Evolutionary conservation across 2,113 vertebrate genomes (phyloP).

Genomic region (Planiliza haematocheilus): DNA sequence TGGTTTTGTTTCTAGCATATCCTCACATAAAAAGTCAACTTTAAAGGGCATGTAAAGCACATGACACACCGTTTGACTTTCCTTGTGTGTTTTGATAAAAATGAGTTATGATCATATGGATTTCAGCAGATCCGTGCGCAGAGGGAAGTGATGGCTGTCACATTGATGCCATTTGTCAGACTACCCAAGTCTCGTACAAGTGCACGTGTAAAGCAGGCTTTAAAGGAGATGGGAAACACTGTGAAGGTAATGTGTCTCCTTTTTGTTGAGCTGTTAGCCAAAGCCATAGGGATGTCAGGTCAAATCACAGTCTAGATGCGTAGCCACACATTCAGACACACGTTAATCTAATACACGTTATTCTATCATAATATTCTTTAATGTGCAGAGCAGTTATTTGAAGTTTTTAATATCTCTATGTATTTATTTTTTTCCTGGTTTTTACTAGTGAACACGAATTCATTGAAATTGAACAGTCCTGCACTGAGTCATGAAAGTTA

Average conservation of each 20-base stretch:
- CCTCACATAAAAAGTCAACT: background rate
- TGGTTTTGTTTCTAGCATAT: too few relatives aligned
- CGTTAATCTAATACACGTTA: too few relatives aligned
- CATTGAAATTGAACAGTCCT: too few relatives aligned
- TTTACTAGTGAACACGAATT: too few relatives aligned
- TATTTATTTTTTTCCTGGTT: background rate
- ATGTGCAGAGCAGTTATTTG: too few relatives aligned
- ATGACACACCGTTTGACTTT: background rate
- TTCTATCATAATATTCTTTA: too few relatives aligned
- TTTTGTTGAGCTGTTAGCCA: background rate
- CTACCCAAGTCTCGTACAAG: conserved; percentile 91
- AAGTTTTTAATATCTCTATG: background rate
- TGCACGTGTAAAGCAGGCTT: conserved; percentile 94
- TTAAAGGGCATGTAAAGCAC: background rate
- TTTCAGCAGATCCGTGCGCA: conserved; percentile 84
- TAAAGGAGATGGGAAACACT: conserved; percentile 91
- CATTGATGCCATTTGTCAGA: conserved; percentile 94
- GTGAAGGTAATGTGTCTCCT: conserved; percentile 69
- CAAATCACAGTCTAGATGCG: background rate
- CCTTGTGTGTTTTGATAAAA: conserved; percentile 12
- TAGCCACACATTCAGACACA: background rate
- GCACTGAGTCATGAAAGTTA: too few relatives aligned
- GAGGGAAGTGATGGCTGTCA: conserved; percentile 94
- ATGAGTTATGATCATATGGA: conserved; percentile 15
- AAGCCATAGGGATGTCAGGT: background rate